Conservation (phyloP, 2,888 invertebrate genomes). For the Scaptomyza reducta region DNA sequence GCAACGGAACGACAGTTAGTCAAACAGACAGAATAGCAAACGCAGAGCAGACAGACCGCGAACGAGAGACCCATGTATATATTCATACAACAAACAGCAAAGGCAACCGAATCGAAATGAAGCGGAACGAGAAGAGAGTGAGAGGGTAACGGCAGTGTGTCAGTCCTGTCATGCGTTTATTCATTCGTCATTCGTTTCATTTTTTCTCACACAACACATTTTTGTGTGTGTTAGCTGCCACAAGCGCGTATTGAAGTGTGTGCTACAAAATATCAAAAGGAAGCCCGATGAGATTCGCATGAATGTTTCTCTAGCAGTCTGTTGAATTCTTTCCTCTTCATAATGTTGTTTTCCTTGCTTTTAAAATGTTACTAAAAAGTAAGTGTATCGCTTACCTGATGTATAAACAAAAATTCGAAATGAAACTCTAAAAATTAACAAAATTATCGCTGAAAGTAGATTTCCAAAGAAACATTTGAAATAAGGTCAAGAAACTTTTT, state of each 20-base stretch:
- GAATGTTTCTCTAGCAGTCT: slow-evolving; percentile 32
- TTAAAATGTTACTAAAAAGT: slow-evolving; percentile 17
- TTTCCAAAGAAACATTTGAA: slow-evolving; percentile 4
- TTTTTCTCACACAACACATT: slow-evolving; percentile 50
- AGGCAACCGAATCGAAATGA: slow-evolving; percentile 40
- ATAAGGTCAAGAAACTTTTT: slow-evolving; percentile 10
- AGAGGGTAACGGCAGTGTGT: slow-evolving; percentile 44
- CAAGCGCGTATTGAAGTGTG: slow-evolving; percentile 67
- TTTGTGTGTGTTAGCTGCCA: slow-evolving; percentile 41
- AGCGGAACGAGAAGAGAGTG: slow-evolving; percentile 2
- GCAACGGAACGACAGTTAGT: slow-evolving; percentile 44
- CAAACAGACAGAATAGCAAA: slow-evolving; percentile 27
- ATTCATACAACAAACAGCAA: slow-evolving; percentile 19
- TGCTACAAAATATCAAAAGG: slow-evolving; percentile 71
- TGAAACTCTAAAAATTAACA: slow-evolving; percentile 49
- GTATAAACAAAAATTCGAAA: slow-evolving; percentile 21
- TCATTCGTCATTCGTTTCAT: slow-evolving; percentile 71
- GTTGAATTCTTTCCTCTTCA: slow-evolving; percentile 1
- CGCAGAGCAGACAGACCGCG: slow-evolving; percentile 2
- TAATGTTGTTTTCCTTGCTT: slow-evolving; percentile 29
- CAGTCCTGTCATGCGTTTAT: slow-evolving; percentile 71
- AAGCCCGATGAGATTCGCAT: slow-evolving; percentile 67
- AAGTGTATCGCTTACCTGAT: slow-evolving; percentile 16
- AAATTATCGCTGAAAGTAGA: slow-evolving; percentile 37
- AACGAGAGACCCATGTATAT: slow-evolving; percentile 15